Evolutionary conservation across 2,797 vertebrate species (phyloP).

Genomic region (Crypturellus tataupa): DNA sequence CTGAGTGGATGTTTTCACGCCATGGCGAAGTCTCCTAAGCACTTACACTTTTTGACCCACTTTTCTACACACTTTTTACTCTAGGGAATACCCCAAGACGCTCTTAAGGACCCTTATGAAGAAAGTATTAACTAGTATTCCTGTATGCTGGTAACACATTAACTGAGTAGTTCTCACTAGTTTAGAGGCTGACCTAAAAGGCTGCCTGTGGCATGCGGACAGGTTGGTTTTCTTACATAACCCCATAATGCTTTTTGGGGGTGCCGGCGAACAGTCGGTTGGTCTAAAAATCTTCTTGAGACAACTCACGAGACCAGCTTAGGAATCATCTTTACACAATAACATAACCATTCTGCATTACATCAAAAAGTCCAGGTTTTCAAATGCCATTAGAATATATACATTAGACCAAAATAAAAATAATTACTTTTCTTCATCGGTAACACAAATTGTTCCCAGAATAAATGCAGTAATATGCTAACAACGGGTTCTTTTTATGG

Average conservation of each 20-base stretch:
- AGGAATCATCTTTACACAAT: background rate
- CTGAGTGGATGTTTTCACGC: background rate
- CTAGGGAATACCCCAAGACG: background rate
- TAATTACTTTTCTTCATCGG: background rate
- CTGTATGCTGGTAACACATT: constrained; percentile 16
- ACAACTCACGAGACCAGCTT: background rate
- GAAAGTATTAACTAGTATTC: background rate
- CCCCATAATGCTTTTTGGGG: background rate
- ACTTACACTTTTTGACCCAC: background rate
- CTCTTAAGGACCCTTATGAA: background rate
- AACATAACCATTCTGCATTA: background rate
- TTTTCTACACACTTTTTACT: background rate
- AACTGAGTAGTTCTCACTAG: background rate
- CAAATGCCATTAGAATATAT: background rate
- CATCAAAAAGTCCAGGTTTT: background rate
- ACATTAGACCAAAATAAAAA: background rate
- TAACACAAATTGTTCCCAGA: background rate
- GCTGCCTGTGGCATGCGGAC: background rate
- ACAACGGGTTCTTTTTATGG: background rate
- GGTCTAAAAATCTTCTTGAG: background rate
- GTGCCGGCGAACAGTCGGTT: background rate
- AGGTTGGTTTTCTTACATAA: background rate
- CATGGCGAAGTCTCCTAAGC: background rate
- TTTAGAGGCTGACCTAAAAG: background rate
- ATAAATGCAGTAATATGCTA: background rate